These are phyloP conservation scores for Hypomecis atomaria DNA, from an alignment of 2,888 invertebrate species.

Conservation along the genomic window DNA sequence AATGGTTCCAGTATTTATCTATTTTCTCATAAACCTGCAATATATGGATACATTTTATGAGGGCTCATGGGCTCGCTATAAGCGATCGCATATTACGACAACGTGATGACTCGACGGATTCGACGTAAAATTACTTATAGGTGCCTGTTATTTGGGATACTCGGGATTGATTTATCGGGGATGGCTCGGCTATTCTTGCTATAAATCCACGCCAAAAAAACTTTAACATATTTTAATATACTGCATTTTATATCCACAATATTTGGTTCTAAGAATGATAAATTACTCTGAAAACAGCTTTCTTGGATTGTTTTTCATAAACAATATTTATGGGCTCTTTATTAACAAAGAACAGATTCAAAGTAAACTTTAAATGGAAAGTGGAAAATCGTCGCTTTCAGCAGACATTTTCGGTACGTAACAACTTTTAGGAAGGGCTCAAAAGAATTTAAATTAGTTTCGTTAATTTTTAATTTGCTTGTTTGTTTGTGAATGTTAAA, in stretches of 20 bases:
- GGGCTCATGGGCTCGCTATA: constrained; percentile 29
- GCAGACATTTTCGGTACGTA: constrained; percentile 10
- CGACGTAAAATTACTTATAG: constrained; percentile 34
- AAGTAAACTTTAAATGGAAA: constrained; percentile 23
- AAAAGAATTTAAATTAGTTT: constrained; percentile 29
- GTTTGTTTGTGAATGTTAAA: constrained; percentile 10
- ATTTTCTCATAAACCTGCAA: constrained; percentile 33
- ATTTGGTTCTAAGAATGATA: constrained; percentile 26
- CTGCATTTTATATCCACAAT: constrained; percentile 8
- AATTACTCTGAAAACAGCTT: constrained; percentile 10
- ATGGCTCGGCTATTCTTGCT: constrained; percentile 41
- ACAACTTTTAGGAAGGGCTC: constrained; percentile 21
- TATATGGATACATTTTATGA: constrained; percentile 43
- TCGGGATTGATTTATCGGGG: constrained; percentile 50
- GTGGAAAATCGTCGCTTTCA: constrained; percentile 14
- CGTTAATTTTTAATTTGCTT: constrained; percentile 23
- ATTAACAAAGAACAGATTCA: constrained; percentile 15
- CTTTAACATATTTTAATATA: neutral
- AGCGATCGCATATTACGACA: constrained; percentile 23
- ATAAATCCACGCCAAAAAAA: constrained; percentile 46
- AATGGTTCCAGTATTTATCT: constrained; percentile 40
- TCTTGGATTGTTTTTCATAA: constrained; percentile 8
- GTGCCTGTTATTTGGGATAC: constrained; percentile 28
- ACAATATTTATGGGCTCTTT: constrained; percentile 14
- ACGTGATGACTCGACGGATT: constrained; percentile 44